Evolutionary conservation across 2,113 vertebrate genomes (phyloP).

Genomic region (Tinamus guttatus): DNA sequence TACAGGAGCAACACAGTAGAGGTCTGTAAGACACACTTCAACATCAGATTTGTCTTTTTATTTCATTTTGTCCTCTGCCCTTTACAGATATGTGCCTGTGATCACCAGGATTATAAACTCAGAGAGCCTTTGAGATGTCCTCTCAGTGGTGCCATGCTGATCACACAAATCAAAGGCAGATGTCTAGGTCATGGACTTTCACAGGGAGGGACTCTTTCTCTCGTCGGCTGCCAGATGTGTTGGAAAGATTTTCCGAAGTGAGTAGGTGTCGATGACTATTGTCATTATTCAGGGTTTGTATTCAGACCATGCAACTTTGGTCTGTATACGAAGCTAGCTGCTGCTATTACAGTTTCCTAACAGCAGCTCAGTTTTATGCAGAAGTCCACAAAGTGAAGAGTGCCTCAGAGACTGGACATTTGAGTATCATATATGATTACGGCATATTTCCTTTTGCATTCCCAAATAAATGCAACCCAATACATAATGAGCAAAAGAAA

Average conservation of each 20-base stretch:
- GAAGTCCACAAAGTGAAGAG: background rate
- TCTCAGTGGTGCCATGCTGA: background rate
- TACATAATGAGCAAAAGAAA: background rate
- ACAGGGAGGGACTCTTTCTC: background rate
- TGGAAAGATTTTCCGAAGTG: background rate
- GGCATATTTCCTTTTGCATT: background rate
- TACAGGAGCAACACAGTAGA: background rate
- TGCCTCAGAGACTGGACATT: background rate
- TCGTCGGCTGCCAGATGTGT: background rate
- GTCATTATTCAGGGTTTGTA: background rate
- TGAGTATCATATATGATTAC: background rate
- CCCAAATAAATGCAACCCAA: background rate
- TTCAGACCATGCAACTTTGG: background rate
- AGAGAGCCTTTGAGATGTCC: background rate
- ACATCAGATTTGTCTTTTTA: background rate
- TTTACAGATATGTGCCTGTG: background rate
- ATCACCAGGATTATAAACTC: background rate
- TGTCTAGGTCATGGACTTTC: background rate
- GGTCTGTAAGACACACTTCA: background rate
- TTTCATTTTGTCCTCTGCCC: background rate
- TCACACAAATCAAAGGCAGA: background rate
- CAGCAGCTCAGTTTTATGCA: background rate
- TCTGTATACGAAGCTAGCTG: background rate
- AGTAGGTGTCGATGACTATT: background rate
- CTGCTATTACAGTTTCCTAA: background rate